phyloP scores from a whole-genome alignment of 1,140 invertebrate species.

The Eufriesea mexicana region DNA sequence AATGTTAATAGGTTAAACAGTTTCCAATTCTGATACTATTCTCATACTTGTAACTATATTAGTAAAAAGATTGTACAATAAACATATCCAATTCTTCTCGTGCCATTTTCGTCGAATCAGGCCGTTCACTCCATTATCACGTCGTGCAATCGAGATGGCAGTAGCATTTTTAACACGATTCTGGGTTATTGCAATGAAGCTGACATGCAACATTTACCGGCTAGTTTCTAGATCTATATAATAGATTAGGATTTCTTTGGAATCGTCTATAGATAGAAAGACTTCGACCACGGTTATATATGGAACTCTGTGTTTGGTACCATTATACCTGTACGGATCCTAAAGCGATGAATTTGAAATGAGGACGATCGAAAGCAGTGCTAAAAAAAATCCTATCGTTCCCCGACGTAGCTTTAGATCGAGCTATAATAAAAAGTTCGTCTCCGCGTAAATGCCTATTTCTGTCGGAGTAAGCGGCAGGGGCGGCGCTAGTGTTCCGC shows the following conservation, averaged over 20 bases:
- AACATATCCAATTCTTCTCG: too few relatives aligned
- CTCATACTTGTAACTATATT: too few relatives aligned
- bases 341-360: constrained; percentile 18
- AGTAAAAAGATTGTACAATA: too few relatives aligned
- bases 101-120: too few relatives aligned
- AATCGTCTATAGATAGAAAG: constrained; percentile 50
- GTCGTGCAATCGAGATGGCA: too few relatives aligned
- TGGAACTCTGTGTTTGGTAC: background rate
- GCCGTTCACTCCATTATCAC: too few relatives aligned
- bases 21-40: too few relatives aligned
- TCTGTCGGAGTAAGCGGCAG: background rate
- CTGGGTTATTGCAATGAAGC: constrained; percentile 37
- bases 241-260: constrained; percentile 39
- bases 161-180: background rate
- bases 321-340: background rate
- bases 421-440: background rate
- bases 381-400: background rate
- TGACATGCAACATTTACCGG: constrained; percentile 48
- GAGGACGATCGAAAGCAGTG: background rate
- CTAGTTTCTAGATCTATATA: constrained; percentile 27
- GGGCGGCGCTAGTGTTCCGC: background rate
- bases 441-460: constrained; percentile 13
- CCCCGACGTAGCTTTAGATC: background rate
- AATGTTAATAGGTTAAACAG: too few relatives aligned
- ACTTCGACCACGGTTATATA: constrained; percentile 12